Evolutionary conservation across 2,888 invertebrate species (phyloP).

Genomic region (Tanytarsus gracilentus): DNA sequence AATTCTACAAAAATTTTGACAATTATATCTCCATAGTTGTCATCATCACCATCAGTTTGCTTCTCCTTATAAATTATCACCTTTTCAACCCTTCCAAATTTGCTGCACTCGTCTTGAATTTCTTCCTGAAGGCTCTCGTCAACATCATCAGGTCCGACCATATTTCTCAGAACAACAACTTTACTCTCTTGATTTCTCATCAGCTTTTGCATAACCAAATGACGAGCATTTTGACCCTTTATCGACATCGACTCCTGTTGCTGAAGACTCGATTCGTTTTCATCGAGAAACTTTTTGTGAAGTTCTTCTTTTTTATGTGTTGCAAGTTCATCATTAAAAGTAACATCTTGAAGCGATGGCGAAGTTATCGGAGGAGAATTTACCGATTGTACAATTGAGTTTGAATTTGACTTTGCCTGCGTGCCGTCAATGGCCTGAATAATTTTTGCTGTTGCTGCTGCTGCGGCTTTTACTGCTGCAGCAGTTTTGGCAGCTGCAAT

Average conservation of each 20-base stretch:
- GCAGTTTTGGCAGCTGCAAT: slow-evolving; percentile 97
- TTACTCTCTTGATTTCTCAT: slow-evolving; percentile 69
- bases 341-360: slow-evolving; percentile 30
- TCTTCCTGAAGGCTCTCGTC: slow-evolving; percentile 92
- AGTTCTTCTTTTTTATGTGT: slow-evolving; percentile 66
- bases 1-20: slow-evolving; percentile 99
- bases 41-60: slow-evolving; percentile 82
- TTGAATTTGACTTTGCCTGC: no score
- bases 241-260: slow-evolving; percentile 72
- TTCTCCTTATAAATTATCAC: slow-evolving; percentile 95
- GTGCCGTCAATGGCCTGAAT: slow-evolving; percentile 96
- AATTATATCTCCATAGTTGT: slow-evolving; percentile 66
- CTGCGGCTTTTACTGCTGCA: no score
- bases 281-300: slow-evolving; percentile 74
- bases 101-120: slow-evolving; percentile 90
- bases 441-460: slow-evolving; percentile 83
- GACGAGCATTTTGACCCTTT: slow-evolving; percentile 74
- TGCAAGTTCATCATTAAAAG: slow-evolving; percentile 48
- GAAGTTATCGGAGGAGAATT: slow-evolving; percentile 36
- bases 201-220: slow-evolving; percentile 81
- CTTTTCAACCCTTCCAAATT: slow-evolving; percentile 81
- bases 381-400: no score
- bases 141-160: slow-evolving; percentile 88
- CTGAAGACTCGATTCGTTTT: slow-evolving; percentile 66
- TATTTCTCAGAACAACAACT: slow-evolving; percentile 83